Evolutionary conservation across 2,113 vertebrate genomes (phyloP).

Genomic region (Entosphenus tridentatus): DNA sequence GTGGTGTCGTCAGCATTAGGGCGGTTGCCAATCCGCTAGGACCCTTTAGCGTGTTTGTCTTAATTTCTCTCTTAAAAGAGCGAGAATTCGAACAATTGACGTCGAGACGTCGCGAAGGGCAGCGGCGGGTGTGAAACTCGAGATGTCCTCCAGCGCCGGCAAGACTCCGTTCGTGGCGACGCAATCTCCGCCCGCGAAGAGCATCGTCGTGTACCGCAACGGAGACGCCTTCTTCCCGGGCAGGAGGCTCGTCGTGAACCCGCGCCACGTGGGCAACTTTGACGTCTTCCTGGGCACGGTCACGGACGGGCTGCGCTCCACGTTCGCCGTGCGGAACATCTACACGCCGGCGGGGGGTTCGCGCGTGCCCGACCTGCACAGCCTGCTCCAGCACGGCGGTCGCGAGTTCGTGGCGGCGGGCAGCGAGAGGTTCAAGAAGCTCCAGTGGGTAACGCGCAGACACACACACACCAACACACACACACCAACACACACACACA

Average conservation of each 20-base stretch:
- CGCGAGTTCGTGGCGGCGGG: constrained; percentile 28
- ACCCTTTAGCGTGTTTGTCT: no score
- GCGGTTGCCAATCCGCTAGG: no score
- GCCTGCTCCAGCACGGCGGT: constrained; percentile 18
- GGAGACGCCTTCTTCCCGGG: constrained; percentile 29
- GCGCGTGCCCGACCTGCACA: constrained; percentile 17
- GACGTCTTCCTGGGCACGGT: constrained; percentile 26
- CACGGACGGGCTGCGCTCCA: constrained; percentile 19
- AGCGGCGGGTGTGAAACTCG: no score
- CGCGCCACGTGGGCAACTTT: constrained; percentile 21
- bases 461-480: not conserved
- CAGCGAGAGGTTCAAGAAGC: constrained; percentile 26
- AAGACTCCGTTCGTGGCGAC: not conserved
- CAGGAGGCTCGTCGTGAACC: constrained; percentile 23
- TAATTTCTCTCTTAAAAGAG: no score
- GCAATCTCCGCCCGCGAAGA: constrained; percentile 21
- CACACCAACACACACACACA: not conserved
- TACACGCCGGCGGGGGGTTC: constrained; percentile 24
- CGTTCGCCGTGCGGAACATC: constrained; percentile 27
- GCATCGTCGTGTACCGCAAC: constrained; percentile 27
- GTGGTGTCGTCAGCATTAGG: no score
- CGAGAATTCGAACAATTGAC: no score
- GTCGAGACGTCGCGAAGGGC: no score
- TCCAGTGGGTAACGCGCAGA: constrained; percentile 25
- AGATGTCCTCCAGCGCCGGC: no score